Evolutionary conservation across 1,140 invertebrate genomes (phyloP).

Genomic region (Temnothorax nylanderi): DNA sequence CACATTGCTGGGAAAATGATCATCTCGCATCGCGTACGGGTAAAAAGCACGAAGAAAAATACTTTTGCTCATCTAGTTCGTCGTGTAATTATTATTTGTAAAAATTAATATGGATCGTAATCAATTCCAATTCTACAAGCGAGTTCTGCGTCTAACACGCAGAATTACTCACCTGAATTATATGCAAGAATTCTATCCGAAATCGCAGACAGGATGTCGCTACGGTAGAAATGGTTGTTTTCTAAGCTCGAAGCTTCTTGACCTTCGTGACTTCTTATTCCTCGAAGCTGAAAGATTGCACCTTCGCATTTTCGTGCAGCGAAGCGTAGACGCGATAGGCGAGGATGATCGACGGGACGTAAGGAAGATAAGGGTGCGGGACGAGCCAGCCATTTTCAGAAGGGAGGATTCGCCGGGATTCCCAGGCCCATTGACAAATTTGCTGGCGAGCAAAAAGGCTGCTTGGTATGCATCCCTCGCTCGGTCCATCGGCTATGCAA

Average conservation of each 20-base stretch:
- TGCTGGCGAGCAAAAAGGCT: conserved; percentile 73
- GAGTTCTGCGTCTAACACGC: not conserved
- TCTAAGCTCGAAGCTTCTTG: not conserved
- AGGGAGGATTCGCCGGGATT: conserved; percentile 65
- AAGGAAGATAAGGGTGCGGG: conserved; percentile 55
- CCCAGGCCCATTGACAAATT: conserved; percentile 75
- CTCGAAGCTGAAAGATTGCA: conserved; percentile 23
- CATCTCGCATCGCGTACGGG: not conserved
- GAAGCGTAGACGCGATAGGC: conserved; percentile 42
- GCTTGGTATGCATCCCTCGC: conserved; percentile 76
- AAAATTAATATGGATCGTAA: not conserved
- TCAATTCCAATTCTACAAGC: not conserved
- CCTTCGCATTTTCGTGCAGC: conserved; percentile 34
- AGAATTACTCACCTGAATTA: too few species aligned
- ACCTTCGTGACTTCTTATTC: conserved; percentile 27
- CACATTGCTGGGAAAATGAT: not conserved
- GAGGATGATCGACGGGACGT: conserved; percentile 68
- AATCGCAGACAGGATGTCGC: not conserved
- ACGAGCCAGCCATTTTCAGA: conserved; percentile 23
- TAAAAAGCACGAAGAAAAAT: not conserved
- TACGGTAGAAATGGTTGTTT: not conserved
- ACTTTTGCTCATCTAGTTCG: not conserved
- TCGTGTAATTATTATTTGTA: not conserved
- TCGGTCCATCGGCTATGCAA: conserved; percentile 70
- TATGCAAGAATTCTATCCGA: not conserved